Base-by-base conservation (phyloP, 2,113 vertebrate genomes). In the Amphiprion ocellaris region DNA sequence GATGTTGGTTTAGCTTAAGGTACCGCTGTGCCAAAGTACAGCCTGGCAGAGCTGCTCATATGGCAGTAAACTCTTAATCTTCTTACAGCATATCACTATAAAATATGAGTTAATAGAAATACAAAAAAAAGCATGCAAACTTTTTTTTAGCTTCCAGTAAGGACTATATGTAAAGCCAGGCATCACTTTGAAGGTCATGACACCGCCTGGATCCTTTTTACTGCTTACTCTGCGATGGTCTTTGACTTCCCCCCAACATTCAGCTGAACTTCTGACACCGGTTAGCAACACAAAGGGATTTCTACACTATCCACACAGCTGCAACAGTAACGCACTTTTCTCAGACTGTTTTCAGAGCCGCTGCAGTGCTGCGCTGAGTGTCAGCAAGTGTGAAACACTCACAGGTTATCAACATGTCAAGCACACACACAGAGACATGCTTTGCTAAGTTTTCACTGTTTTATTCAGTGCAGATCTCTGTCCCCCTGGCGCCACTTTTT, bases 391-490 rank as follows among this genome's bases (percentile, higher is more conserved):
- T 78, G 50, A 19, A 71, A 30, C 33, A 19, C 17, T 56, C 30
- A 33, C 21, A 59, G 71, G 64, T 58, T n/a, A 19, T 56, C 10
- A 78, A 21, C 4, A 60, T 12, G 15, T 55, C 37, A 17, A 5
- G 21, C 39, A 59, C 19, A 28, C 64, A 39, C 61, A 30, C 64
- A 58, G 6, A 77, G 26, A 65, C 55, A 16, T 10, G 37, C 52
- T 41, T 15, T 58, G 33, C 33, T 63, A 54, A 62, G n/a, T 24
- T 19, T 69, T 68, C 15, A 53, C 54, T 46, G 23, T 58, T 87
- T 75, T 59, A 79, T 82, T 81, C 73, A 59, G 37, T 60, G 49
- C 53, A 77, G 37, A 79, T 89, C 49, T 72, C 59, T 80, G 54
- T 85, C 73, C 61, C 26, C 58, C 21, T 74, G 80, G 84, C 52